Evolutionary conservation across 2,888 invertebrate species (phyloP), one percentile per base, ranked within the genome.

Genomic region (Anaspis maculata): DNA sequence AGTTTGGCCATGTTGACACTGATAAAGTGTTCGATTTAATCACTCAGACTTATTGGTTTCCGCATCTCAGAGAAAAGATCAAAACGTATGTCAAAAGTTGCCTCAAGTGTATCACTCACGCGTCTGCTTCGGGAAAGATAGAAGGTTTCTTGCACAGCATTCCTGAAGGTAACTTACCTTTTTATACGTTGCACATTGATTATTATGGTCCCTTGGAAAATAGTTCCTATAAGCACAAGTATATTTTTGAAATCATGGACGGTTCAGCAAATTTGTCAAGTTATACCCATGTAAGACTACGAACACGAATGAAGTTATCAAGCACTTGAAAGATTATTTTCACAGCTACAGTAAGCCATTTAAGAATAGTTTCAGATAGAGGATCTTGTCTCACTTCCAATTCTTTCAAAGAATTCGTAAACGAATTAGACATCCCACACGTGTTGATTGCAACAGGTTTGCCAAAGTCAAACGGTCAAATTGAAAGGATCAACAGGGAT

Each of bases 141-240:
- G 52, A 53, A 32, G 52, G 53, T 3, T 41, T 37, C 4, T 23
- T 59, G 5, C 42, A 52, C 13, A 40, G 41, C 15, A 47, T 57
- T 3, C 45, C 37, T 3, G 54, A 55, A 28, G 47, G 45, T n/a
- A 36, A 48, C 4, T 15, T 40, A n/a, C 54, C 53, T 2, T 55
- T 56, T 13, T 27, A 37, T 1, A 45, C 49, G 1, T 15, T 45
- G 5, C 54, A 57, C 29, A 35, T 56, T 2, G 55, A 56, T 27
- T 56, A 58, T 42, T 43, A 34, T 23, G 52, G 52, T 13, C 54
- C 51, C 1, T 31, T 52, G 6, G 41, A 44, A n/a, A 27, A 14
- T 5, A 26, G 9, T 9, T 9, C 25, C 5, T 7, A 10, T 25
- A 25, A 10, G 5, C 6, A 25, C 5, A 5, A 10, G 5, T 25